Conservation (phyloP, 2,797 vertebrate genomes). For the Margarornis squamiger region DNA sequence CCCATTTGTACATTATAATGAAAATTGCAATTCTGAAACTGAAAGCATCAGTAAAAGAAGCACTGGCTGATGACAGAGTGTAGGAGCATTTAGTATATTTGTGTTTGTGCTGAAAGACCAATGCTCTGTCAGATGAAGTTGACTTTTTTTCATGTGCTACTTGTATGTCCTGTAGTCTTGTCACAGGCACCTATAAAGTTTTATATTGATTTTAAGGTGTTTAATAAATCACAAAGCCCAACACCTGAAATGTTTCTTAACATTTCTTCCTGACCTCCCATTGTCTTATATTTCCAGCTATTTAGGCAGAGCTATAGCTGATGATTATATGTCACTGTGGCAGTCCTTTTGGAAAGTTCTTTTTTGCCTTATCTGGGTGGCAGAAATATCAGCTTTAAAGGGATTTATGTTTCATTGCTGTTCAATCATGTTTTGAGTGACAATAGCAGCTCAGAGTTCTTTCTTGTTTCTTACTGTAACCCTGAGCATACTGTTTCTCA, state of each 20-base stretch:
- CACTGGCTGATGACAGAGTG: not conserved
- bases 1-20: not conserved
- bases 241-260: not conserved
- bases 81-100: fast-evolving
- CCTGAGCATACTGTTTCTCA: not conserved
- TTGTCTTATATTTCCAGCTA: not conserved
- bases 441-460: not conserved
- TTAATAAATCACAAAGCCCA: not conserved
- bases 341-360: not conserved
- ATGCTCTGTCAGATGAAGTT: not conserved
- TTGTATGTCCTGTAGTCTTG: not conserved
- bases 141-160: not conserved
- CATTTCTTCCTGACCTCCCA: not conserved
- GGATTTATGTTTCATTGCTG: not conserved
- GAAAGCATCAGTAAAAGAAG: not conserved
- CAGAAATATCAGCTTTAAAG: not conserved
- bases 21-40: not conserved
- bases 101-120: not conserved
- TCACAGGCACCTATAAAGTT: not conserved
- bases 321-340: not conserved
- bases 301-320: not conserved
- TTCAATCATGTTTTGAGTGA: not conserved
- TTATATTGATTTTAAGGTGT: not conserved
- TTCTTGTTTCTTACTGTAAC: not conserved
- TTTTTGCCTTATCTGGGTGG: not conserved